phyloP scores from a whole-genome alignment of 2,113 vertebrate genomes.

The Neoarius graeffei region DNA sequence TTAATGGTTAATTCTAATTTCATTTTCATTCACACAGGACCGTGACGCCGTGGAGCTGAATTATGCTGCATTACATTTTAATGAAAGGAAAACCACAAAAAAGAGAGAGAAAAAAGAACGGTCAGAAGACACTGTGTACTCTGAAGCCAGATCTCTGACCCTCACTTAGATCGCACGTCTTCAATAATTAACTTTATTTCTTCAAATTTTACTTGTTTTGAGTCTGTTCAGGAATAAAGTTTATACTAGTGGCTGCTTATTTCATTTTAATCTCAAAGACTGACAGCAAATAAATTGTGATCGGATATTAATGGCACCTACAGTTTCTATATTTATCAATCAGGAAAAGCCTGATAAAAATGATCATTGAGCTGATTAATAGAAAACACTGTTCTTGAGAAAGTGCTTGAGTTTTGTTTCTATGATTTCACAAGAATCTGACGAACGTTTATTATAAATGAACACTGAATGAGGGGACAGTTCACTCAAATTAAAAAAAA shows the following conservation, averaged over 20 bases:
- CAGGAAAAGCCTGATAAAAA: too few species aligned
- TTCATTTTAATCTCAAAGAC: not conserved
- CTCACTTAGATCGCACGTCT: not conserved
- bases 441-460: too few species aligned
- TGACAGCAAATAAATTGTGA: not conserved
- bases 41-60: not conserved
- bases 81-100: not conserved
- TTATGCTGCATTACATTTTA: not conserved
- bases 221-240: too few species aligned
- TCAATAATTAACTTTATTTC: not conserved
- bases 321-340: too few species aligned
- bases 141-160: constrained; percentile 2
- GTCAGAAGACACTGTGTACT: not conserved
- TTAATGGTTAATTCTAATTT: not conserved
- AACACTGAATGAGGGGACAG: too few species aligned
- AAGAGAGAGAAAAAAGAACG: not conserved
- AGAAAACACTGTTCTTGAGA: too few species aligned
- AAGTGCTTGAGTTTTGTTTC: too few species aligned
- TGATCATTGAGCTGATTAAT: too few species aligned
- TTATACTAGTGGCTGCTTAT: not conserved
- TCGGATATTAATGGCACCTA: not conserved
- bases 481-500: too few species aligned
- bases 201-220: too few species aligned
- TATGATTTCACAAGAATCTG: too few species aligned
- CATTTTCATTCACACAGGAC: not conserved